phyloP scores from a whole-genome alignment of 2,888 invertebrate species.

The Ypsolopha sequella region DNA sequence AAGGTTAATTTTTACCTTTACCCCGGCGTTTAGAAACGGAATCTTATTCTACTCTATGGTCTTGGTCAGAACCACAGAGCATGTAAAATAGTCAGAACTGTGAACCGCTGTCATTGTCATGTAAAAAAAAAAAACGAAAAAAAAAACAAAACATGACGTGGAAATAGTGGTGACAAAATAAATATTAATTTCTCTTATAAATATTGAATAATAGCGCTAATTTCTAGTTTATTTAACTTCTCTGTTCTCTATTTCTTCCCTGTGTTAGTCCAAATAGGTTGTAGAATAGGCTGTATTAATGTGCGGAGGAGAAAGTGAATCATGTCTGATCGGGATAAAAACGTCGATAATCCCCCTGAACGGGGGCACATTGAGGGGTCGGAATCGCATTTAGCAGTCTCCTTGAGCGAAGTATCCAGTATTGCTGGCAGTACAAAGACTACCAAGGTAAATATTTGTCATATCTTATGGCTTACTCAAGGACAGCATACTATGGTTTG shows the following conservation, averaged over 20 bases:
- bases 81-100: no score
- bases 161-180: slow-evolving; percentile 6
- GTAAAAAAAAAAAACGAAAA: not conserved
- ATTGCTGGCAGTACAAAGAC: slow-evolving; percentile 46
- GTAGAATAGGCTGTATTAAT: slow-evolving; percentile 28
- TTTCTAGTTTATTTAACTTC: not conserved
- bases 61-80: no score
- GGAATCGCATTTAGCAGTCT: slow-evolving; percentile 44
- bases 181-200: not conserved
- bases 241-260: not conserved
- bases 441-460: no score
- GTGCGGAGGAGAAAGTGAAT: slow-evolving; percentile 40
- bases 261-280: not conserved
- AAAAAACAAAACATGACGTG: slow-evolving; percentile 34
- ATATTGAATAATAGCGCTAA: not conserved
- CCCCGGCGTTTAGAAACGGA: no score
- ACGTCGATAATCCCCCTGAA: slow-evolving; percentile 42
- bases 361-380: slow-evolving; percentile 36
- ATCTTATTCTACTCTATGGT: no score
- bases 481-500: not conserved
- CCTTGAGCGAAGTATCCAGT: slow-evolving; percentile 41
- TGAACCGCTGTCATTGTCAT: not conserved
- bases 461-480: no score
- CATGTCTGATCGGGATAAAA: slow-evolving; percentile 55
- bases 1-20: no score